phyloP scores from a whole-genome alignment of 2,888 invertebrate genomes.

The Desoria tigrina region DNA sequence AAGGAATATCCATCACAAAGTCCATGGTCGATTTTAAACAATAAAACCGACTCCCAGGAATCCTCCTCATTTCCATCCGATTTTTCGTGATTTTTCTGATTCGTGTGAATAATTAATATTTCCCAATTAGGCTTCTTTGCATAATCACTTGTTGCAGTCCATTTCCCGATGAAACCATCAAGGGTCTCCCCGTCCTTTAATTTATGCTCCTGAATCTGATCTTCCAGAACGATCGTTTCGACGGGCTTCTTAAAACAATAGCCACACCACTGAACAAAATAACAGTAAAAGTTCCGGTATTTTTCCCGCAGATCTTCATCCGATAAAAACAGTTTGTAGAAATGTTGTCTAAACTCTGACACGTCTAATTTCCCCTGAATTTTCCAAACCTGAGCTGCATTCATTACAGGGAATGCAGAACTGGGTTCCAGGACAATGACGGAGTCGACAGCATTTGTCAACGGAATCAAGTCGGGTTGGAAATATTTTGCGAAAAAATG shows the following conservation, averaged over 20 bases:
- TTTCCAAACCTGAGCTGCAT: conserved; percentile 23
- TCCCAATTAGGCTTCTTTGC: conserved; percentile 33
- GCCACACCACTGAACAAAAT: conserved; percentile 25
- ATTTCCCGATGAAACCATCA: conserved; percentile 30
- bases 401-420: background rate
- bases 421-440: background rate
- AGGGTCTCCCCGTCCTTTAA: conserved; percentile 26
- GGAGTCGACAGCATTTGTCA: conserved; percentile 5
- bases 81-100: no score
- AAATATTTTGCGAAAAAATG: conserved; percentile 5
- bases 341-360: conserved; percentile 33
- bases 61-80: conserved; percentile 13
- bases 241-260: conserved; percentile 28
- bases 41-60: conserved; percentile 6
- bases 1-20: conserved; percentile 37
- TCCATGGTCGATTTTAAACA: conserved; percentile 41
- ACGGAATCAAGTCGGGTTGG: conserved; percentile 20
- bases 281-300: conserved; percentile 35
- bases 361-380: conserved; percentile 16
- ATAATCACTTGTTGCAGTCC: conserved; percentile 37
- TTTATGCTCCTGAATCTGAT: conserved; percentile 32
- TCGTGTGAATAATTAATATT: conserved; percentile 30
- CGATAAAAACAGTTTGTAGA: conserved; percentile 31
- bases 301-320: conserved; percentile 19
- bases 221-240: conserved; percentile 26